These are phyloP conservation scores for Arrhamphus sclerolepis DNA, from an alignment of 2,797 vertebrate species.

Conservation along the genomic window DNA sequence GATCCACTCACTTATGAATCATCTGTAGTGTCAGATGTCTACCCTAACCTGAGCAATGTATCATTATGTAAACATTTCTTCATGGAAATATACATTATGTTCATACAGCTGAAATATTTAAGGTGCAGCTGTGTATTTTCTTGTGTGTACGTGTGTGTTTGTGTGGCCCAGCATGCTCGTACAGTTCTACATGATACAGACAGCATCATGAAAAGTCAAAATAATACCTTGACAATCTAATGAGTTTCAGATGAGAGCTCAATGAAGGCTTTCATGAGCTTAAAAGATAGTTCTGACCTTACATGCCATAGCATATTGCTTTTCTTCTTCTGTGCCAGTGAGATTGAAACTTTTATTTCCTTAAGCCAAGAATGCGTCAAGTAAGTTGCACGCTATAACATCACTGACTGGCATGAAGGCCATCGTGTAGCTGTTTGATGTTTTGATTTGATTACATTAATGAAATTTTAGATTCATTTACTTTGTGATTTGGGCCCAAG, in stretches of 20 bases:
- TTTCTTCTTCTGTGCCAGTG: constrained; percentile 55
- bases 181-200: constrained; percentile 56
- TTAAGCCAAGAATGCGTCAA: constrained; percentile 29
- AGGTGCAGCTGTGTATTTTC: constrained; percentile 56
- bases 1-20: constrained; percentile 60
- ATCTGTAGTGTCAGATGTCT: constrained; percentile 59
- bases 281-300: constrained; percentile 22
- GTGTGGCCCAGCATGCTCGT: constrained; percentile 67
- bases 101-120: constrained; percentile 49
- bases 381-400: constrained; percentile 32
- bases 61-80: constrained; percentile 80
- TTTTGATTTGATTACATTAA: constrained; percentile 30
- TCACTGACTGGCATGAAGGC: constrained; percentile 39
- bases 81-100: constrained; percentile 67
- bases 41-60: constrained; percentile 80
- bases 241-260: constrained; percentile 33
- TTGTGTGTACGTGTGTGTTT: constrained; percentile 18
- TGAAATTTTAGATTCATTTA: constrained; percentile 46
- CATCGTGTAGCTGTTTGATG: constrained; percentile 48
- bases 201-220: constrained; percentile 30
- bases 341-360: constrained; percentile 42
- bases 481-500: constrained; percentile 43
- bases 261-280: constrained; percentile 21
- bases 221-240: constrained; percentile 33
- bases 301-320: constrained; percentile 66